phyloP scores from a whole-genome alignment of 2,113 vertebrate genomes.

The Tyto alba region DNA sequence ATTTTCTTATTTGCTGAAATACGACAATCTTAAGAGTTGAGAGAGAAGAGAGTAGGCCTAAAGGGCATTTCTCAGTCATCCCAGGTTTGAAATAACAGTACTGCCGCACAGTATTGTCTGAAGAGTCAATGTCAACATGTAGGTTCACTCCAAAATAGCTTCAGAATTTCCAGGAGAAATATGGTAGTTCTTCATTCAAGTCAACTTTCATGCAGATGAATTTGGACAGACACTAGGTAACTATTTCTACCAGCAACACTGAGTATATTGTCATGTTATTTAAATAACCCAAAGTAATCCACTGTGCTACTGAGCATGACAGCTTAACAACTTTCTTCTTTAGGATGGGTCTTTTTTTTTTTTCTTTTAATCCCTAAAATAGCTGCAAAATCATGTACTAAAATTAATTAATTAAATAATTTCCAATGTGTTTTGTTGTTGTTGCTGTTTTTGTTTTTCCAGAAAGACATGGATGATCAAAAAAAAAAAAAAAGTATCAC shows the following conservation, averaged over 20 bases:
- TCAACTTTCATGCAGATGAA: background rate
- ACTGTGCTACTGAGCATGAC: background rate
- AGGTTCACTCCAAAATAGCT: background rate
- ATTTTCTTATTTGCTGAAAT: background rate
- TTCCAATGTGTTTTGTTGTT: too few relatives aligned
- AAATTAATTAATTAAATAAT: background rate
- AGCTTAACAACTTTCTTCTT: background rate
- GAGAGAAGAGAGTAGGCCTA: background rate
- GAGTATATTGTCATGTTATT: background rate
- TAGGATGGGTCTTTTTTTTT: background rate
- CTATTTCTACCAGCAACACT: background rate
- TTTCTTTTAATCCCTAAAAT: constrained; percentile 10
- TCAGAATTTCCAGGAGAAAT: background rate
- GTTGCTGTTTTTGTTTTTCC: background rate
- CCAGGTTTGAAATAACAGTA: background rate
- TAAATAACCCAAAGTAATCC: background rate
- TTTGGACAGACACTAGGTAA: background rate
- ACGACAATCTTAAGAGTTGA: background rate
- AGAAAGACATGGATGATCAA: background rate
- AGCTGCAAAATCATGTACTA: background rate
- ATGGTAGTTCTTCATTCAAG: background rate
- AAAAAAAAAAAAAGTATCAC: background rate
- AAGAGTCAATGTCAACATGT: background rate
- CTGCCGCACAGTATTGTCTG: background rate
- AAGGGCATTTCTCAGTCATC: background rate